phyloP scores from a whole-genome alignment of 2,113 vertebrate genomes.

The Trematocara unimaculatum region DNA sequence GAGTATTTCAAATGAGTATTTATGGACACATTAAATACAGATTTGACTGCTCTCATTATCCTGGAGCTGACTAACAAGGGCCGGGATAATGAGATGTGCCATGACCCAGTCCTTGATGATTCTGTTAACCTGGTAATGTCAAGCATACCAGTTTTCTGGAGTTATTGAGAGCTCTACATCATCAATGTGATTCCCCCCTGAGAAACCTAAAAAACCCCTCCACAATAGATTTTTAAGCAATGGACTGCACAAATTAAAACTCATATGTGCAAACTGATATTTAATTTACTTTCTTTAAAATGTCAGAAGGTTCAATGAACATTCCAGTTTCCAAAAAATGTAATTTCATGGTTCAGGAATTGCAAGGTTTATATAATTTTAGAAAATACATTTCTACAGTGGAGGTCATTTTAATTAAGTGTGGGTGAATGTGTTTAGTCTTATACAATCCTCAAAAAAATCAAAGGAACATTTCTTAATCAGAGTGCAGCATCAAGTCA shows the following conservation, averaged over 20 bases:
- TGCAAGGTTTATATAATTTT: background rate
- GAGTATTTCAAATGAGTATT: background rate
- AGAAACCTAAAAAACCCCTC: rapidly evolving
- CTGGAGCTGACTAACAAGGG: background rate
- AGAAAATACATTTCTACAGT: background rate
- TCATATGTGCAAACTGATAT: background rate
- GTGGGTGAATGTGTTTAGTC: background rate
- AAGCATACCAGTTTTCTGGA: background rate
- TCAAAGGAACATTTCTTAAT: background rate
- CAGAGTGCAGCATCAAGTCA: background rate
- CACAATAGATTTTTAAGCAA: background rate
- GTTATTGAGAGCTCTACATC: background rate
- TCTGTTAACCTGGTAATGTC: background rate
- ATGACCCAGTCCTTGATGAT: background rate
- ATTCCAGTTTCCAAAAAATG: background rate
- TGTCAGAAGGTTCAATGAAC: background rate
- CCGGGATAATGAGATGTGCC: background rate
- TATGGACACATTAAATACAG: background rate
- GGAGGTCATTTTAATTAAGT: background rate
- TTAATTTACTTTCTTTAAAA: background rate
- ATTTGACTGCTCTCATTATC: background rate
- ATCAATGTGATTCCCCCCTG: background rate
- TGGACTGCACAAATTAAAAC: background rate
- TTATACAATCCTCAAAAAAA: background rate
- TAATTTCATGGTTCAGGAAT: background rate